These are phyloP conservation scores for Calycopis cecrops DNA, from an alignment of 1,140 invertebrate species.

Conservation along the genomic window DNA sequence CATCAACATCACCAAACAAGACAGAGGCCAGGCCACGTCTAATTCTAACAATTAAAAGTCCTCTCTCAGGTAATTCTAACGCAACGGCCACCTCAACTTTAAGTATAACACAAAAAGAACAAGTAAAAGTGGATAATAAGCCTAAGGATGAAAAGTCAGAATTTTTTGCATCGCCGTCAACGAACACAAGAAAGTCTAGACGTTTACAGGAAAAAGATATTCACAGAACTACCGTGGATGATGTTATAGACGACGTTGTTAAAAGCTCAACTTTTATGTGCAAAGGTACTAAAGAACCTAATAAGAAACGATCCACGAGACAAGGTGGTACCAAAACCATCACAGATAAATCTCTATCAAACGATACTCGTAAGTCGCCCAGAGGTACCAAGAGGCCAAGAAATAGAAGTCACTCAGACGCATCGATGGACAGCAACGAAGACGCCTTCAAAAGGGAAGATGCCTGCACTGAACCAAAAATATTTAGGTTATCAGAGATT, in stretches of 20 bases:
- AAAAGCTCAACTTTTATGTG: conserved; percentile 73
- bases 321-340: conserved; percentile 47
- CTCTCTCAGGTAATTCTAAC: conserved; percentile 57
- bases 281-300: conserved; percentile 45
- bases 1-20: conserved; percentile 62
- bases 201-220: conserved; percentile 87
- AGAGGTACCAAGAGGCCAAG: conserved; percentile 76
- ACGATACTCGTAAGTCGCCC: conserved; percentile 78
- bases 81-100: conserved; percentile 53
- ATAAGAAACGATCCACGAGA: conserved; percentile 54
- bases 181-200: conserved; percentile 86
- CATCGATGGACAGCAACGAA: conserved; percentile 77
- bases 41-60: conserved; percentile 88
- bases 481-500: conserved; percentile 41
- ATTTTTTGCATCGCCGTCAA: conserved; percentile 76
- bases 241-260: conserved; percentile 90
- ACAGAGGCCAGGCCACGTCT: conserved; percentile 80
- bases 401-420: conserved; percentile 78
- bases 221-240: conserved; percentile 84
- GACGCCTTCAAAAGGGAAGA: conserved; percentile 69
- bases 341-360: conserved; percentile 40
- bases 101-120: conserved; percentile 56
- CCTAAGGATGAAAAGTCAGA: conserved; percentile 77
- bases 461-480: conserved; percentile 40
- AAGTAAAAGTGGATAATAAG: conserved; percentile 48